Evolutionary conservation across 2,113 vertebrate species (phyloP).

Genomic region (Melospiza georgiana): DNA sequence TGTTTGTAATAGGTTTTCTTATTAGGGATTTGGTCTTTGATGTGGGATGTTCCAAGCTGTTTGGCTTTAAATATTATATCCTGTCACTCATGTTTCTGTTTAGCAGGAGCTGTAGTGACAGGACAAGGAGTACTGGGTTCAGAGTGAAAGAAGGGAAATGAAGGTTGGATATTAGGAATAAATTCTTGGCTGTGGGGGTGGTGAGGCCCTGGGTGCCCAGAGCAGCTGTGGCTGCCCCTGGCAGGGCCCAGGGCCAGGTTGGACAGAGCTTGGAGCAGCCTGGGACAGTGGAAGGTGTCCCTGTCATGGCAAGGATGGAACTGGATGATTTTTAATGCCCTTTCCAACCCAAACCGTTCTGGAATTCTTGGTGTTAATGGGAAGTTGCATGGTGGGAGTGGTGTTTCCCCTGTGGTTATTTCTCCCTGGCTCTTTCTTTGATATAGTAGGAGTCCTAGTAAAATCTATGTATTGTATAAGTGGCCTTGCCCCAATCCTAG

Average conservation of each 20-base stretch:
- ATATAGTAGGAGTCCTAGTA: no score
- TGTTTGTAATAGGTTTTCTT: not conserved
- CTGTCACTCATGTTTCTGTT: not conserved
- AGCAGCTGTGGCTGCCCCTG: not conserved
- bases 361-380: not conserved
- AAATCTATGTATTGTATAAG: no score
- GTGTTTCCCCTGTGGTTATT: not conserved
- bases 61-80: not conserved
- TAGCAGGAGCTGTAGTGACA: not conserved
- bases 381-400: not conserved
- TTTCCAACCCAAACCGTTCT: not conserved
- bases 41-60: not conserved
- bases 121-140: not conserved
- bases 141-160: not conserved
- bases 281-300: not conserved
- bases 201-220: not conserved
- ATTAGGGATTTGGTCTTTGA: not conserved
- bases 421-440: not conserved
- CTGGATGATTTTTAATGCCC: not conserved
- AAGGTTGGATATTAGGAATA: no score
- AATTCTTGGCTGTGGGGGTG: rapidly evolving
- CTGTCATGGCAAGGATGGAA: not conserved
- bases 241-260: not conserved
- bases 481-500: no score
- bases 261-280: rapidly evolving